Percentiles rank a stretch among this genome's conserved stretches.
phyloP scores from a whole-genome alignment of 2,113 vertebrate genomes.

The Herpetotheres cachinnans region DNA sequence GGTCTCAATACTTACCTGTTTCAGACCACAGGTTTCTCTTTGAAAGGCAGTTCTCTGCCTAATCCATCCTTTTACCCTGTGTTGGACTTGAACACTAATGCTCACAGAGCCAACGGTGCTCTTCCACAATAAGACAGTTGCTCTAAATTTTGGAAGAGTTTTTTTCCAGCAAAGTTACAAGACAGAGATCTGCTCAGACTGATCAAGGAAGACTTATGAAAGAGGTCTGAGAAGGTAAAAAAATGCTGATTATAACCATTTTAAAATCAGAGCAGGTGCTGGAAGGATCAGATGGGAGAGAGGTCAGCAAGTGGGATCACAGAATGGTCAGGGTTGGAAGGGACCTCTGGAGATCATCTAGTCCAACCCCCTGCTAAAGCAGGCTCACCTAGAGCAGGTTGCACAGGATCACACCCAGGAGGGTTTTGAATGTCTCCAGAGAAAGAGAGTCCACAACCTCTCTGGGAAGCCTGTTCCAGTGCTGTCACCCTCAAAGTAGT shows the following conservation, averaged over 20 bases:
- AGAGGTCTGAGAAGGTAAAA: background rate
- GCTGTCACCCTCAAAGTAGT: no score
- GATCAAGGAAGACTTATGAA: background rate
- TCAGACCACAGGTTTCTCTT: background rate
- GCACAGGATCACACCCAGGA: no score
- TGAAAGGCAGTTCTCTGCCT: background rate
- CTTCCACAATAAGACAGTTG: background rate
- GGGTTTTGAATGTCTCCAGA: no score
- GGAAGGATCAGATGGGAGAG: background rate
- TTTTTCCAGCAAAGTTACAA: background rate
- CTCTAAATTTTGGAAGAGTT: background rate
- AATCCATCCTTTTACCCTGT: background rate
- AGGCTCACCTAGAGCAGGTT: no score
- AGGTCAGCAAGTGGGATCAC: no score
- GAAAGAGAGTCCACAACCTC: no score
- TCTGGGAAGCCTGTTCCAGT: no score
- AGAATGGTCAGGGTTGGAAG: no score
- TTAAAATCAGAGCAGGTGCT: background rate
- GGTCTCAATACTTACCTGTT: background rate
- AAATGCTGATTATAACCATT: background rate
- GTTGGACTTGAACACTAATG: rapidly evolving
- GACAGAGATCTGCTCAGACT: background rate
- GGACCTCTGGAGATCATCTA: no score
- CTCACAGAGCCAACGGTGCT: background rate
- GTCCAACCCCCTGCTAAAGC: no score